Evolutionary conservation across 2,797 vertebrate genomes (phyloP).

Genomic region (Rhabdomys pumilio): DNA sequence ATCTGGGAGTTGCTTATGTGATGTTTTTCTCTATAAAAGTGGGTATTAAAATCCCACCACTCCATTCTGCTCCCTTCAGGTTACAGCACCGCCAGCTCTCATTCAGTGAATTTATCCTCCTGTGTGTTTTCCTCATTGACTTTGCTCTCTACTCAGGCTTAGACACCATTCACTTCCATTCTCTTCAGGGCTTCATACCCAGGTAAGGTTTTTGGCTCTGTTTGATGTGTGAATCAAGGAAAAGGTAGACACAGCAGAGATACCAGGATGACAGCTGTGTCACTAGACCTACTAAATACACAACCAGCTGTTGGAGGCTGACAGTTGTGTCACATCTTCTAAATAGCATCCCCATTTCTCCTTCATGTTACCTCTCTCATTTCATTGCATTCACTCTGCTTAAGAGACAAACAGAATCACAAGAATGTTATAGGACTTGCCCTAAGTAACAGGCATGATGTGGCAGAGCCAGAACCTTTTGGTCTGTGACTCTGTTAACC

Average conservation of each 20-base stretch:
- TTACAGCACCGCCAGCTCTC: rapidly evolving
- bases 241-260: neutral
- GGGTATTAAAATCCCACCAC: rapidly evolving
- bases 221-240: neutral
- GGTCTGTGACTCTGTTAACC: rapidly evolving
- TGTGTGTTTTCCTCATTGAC: neutral
- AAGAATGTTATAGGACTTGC: neutral
- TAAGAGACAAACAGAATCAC: neutral
- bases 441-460: neutral
- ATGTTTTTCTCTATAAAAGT: neutral
- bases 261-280: neutral
- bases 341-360: neutral
- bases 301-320: neutral
- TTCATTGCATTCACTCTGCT: neutral
- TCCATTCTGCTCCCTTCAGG: neutral
- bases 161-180: rapidly evolving
- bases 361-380: neutral
- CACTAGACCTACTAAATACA: neutral
- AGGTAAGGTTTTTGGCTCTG: neutral
- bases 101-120: neutral
- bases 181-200: rapidly evolving
- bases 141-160: neutral
- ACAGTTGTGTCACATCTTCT: neutral
- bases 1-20: too few species aligned
- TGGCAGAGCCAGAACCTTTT: neutral